These are phyloP conservation scores for Dendrolimus punctatus DNA, from an alignment of 1,140 invertebrate genomes.

Conservation along the genomic window DNA sequence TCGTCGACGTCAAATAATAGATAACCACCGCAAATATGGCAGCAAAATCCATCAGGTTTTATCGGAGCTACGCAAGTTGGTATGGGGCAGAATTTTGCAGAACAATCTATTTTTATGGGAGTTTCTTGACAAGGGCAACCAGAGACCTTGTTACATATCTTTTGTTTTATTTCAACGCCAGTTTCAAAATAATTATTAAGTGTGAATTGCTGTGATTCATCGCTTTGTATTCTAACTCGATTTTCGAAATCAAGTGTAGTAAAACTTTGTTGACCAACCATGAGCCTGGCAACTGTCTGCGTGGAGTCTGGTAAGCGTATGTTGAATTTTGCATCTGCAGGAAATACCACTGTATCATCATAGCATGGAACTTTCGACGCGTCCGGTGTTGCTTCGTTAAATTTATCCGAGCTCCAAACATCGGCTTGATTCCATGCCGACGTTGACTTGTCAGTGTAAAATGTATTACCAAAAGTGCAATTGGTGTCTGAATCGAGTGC, in stretches of 20 bases:
- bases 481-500: constrained; percentile 23
- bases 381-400: constrained; percentile 58
- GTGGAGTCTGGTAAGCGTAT: constrained; percentile 27
- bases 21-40: constrained; percentile 50
- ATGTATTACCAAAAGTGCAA: constrained; percentile 33
- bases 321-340: constrained; percentile 25
- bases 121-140: constrained; percentile 49
- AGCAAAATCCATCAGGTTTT: constrained; percentile 51
- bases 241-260: constrained; percentile 14
- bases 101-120: constrained; percentile 35
- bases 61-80: constrained; percentile 44
- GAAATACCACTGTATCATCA: constrained; percentile 45
- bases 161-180: constrained; percentile 18
- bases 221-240: constrained; percentile 3
- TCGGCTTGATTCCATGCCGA: constrained; percentile 41
- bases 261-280: constrained; percentile 17
- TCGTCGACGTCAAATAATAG: constrained; percentile 37
- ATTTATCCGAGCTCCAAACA: constrained; percentile 47
- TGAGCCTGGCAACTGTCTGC: constrained; percentile 29
- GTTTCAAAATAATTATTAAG: constrained; percentile 17
- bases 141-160: constrained; percentile 25
- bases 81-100: constrained; percentile 36
- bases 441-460: constrained; percentile 33
- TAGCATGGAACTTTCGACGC: constrained; percentile 50
- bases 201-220: constrained; percentile 30